These are phyloP conservation scores for Dasyurus viverrinus DNA, from an alignment of 2,113 vertebrate species.

Conservation along the genomic window DNA sequence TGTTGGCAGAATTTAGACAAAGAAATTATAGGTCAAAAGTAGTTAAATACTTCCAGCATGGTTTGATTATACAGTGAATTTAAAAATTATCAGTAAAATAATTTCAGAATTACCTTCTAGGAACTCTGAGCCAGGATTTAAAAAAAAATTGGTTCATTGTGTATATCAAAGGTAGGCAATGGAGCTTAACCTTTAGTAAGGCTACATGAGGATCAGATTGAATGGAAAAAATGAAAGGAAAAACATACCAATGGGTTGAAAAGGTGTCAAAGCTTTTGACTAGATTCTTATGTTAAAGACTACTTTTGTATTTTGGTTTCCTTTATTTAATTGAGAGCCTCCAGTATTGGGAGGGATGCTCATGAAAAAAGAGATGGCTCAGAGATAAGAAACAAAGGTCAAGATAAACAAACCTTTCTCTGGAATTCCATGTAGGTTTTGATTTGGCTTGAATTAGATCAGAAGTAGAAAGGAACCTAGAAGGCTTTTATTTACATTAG, in stretches of 20 bases:
- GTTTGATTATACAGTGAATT: background rate
- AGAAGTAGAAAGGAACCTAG: background rate
- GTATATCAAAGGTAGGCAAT: background rate
- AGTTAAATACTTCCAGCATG: background rate
- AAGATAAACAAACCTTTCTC: conserved; percentile 19
- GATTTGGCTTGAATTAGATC: conserved; percentile 7
- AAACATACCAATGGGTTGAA: background rate
- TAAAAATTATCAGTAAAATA: background rate
- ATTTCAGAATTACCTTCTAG: background rate
- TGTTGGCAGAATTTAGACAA: background rate
- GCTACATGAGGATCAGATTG: background rate
- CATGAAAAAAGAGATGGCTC: background rate
- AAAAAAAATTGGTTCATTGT: background rate
- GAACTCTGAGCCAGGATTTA: background rate
- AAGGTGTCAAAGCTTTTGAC: background rate
- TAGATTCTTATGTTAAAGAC: background rate
- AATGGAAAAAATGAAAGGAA: background rate
- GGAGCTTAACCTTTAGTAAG: fast-evolving
- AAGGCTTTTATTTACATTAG: background rate
- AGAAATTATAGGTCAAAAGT: background rate
- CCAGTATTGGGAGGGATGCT: background rate
- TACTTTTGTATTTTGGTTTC: background rate
- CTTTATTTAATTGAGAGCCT: background rate
- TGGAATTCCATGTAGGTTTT: background rate
- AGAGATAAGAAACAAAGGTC: conserved; percentile 18